Base-by-base conservation (phyloP, 1,140 invertebrate genomes). In the Phocides pigmalion region DNA sequence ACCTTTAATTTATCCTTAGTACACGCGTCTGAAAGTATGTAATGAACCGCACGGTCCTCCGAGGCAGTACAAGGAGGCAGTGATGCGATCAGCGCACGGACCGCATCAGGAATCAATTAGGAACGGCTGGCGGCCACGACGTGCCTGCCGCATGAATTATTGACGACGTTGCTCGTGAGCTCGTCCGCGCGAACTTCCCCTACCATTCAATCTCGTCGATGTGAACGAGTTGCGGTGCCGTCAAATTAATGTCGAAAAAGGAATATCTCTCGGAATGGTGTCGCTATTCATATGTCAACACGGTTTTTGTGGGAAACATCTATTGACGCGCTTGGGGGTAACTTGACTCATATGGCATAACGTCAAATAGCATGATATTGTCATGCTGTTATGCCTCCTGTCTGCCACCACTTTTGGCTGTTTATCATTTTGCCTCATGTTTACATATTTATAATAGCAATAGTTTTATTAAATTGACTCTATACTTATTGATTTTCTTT, bases 31-130 rank as follows among this genome's bases (percentile, higher is more conserved):
- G 59, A 78, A 82, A 84, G 78, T 82, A 78, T 69, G 79, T 78
- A 86, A 87, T 86, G 82, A 85, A 82, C 80, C 85, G 81, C 71
- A 77, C 59, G 75, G 74, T 82, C 76, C 79, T 82, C 71, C 51
- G 79, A 82, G 77, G 79, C 74, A 79, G 74, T 72, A 80, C 75
- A 81, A 85, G 82, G 76, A 87, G 81, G 72, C 87, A 88, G 81
- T 88, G 84, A 89, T 87, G 87, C 84, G 84, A 80, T 81, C 81
- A 81, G 79, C 76, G 83, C 81, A 81, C 75, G 75, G 77, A 70
- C 83, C 79, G 79, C 84, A 86, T 88, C 85, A 90, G 85, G 81
- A 88, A 88, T 90, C 87, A 90, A 90, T 90, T 90, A 87, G 82
- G 83, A 81, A 79, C 84, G 87, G 80, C 82, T 82, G 84, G 74